A percentile compares a stretch with the other conserved stretches of the same genome.
These are phyloP conservation scores for Cephus runcator DNA, from an alignment of 2,888 invertebrate genomes.

Conservation along the genomic window DNA sequence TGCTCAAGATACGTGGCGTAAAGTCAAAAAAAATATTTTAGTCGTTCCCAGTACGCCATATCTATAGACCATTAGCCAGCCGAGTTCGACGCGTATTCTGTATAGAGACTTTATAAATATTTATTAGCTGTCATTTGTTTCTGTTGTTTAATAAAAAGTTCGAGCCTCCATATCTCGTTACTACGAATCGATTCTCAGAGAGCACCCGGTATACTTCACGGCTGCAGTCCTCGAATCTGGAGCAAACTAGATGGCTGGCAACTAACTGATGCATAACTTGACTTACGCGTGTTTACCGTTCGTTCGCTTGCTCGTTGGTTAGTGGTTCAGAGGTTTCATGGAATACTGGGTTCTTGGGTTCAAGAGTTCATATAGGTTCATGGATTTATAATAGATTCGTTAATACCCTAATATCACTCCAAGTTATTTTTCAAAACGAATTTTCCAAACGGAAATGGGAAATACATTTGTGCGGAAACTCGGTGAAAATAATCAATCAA, in stretches of 20 bases:
- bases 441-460: too few relatives aligned
- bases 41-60: neutral
- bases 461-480: too few relatives aligned
- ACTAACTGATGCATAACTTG: conserved; percentile 1
- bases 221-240: conserved; percentile 1
- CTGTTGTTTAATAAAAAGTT: neutral
- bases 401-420: neutral
- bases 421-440: neutral
- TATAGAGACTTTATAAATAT: too few relatives aligned
- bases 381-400: neutral
- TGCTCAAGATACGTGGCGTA: too few relatives aligned
- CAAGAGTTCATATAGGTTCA: neutral
- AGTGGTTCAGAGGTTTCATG: neutral
- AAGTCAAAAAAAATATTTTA: too few relatives aligned
- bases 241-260: conserved; percentile 1
- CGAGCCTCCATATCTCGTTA: neutral
- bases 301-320: neutral
- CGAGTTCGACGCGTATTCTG: neutral
- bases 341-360: neutral
- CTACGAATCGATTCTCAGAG: neutral
- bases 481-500: too few relatives aligned
- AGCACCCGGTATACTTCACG: neutral
- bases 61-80: neutral
- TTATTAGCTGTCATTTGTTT: too few relatives aligned
- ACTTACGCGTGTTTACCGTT: neutral